These are phyloP conservation scores for Fregata magnificens DNA, from an alignment of 2,113 vertebrate genomes.

Conservation along the genomic window DNA sequence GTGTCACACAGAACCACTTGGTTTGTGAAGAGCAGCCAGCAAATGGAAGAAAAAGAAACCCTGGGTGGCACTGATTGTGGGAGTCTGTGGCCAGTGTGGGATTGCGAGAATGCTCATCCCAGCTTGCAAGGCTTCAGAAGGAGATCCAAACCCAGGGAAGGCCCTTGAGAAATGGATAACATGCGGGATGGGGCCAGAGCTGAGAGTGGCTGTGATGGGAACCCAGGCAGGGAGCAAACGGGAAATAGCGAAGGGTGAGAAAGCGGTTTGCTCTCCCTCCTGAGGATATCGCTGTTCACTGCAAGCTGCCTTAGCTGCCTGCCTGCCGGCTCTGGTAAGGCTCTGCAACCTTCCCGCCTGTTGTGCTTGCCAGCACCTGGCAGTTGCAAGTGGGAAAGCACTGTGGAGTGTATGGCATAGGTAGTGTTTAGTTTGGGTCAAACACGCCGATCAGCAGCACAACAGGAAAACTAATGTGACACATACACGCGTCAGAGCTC, in stretches of 20 bases:
- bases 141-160: constrained; percentile 8
- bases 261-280: neutral
- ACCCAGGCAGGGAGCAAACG: neutral
- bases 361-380: neutral
- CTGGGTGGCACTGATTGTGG: neutral
- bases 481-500: constrained; percentile 33
- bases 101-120: neutral
- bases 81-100: neutral
- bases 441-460: constrained; percentile 58
- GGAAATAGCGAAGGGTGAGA: neutral
- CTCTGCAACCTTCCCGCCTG: neutral
- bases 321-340: neutral
- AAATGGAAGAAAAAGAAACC: neutral
- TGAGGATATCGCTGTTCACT: neutral
- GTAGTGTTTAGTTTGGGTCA: constrained; percentile 76
- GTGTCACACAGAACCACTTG: neutral
- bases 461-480: constrained; percentile 63
- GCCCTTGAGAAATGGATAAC: neutral
- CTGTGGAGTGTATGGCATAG: constrained; percentile 55
- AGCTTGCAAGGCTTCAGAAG: neutral
- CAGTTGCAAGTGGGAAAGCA: neutral
- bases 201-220: neutral
- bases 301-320: neutral
- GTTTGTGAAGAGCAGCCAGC: neutral
- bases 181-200: neutral